phyloP scores from a whole-genome alignment of 1,140 invertebrate species.

The Diachasmimorpha longicaudata region DNA sequence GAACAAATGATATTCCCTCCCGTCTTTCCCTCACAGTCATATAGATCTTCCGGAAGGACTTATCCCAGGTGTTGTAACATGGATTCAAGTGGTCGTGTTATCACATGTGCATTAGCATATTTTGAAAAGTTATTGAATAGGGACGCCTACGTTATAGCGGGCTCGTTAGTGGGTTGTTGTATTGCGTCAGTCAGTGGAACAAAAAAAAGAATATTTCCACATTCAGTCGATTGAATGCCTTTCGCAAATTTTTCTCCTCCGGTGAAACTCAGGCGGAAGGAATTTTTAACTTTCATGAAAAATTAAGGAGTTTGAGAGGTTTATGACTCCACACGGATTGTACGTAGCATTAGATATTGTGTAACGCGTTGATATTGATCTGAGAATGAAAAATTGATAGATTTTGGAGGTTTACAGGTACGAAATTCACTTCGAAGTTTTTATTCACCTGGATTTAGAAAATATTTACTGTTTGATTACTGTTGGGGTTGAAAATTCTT shows the following conservation, averaged over 20 bases:
- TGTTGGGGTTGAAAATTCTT: no score
- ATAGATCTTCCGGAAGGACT: neutral
- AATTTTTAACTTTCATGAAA: no score
- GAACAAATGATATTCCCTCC: neutral
- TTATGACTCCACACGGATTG: no score
- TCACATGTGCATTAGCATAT: conserved; percentile 13
- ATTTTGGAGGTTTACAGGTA: no score
- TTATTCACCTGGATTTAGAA: no score
- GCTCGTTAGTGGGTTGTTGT: neutral
- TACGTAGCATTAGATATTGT: no score
- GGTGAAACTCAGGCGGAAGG: no score
- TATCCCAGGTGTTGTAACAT: neutral
- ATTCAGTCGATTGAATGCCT: neutral
- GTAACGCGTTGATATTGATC: no score
- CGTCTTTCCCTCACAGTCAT: neutral
- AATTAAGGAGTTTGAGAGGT: no score
- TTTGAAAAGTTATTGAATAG: conserved; percentile 1
- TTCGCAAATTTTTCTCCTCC: neutral
- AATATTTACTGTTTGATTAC: no score
- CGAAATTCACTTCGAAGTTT: no score
- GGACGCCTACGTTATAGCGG: neutral
- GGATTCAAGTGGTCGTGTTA: neutral
- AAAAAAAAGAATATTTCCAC: neutral
- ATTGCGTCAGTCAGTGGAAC: neutral
- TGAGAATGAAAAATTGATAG: no score